Evolutionary conservation across 35 echinoderm and acorn worm genomes (phyloP).

Genomic region (Lytechinus variegatus): DNA sequence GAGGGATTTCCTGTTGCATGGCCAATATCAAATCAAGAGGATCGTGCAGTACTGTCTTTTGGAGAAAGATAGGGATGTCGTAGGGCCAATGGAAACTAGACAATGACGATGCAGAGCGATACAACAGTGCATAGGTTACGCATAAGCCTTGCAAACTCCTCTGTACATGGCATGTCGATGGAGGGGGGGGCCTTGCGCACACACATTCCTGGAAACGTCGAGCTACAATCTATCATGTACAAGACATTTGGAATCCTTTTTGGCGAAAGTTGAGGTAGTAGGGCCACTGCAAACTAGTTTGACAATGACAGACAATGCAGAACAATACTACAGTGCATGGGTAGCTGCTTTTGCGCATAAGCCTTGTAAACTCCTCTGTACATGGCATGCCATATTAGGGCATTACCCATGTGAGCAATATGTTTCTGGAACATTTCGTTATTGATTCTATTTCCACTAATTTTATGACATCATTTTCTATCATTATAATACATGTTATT

Average conservation of each 20-base stretch:
- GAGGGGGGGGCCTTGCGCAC: background rate
- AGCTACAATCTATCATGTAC: conserved; percentile 31
- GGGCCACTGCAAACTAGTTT: background rate
- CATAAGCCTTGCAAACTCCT: background rate
- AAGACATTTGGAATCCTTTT: background rate
- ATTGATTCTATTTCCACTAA: too few relatives aligned
- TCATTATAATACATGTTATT: too few relatives aligned
- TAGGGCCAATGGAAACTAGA: background rate
- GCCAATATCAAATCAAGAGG: conserved; percentile 56
- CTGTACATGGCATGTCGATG: background rate
- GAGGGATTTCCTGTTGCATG: conserved; percentile 65
- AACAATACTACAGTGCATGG: background rate
- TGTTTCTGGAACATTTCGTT: too few relatives aligned
- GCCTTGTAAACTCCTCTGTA: background rate
- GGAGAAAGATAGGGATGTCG: background rate
- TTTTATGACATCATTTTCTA: too few relatives aligned
- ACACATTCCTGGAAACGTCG: background rate
- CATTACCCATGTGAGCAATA: too few relatives aligned
- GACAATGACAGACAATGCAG: conserved; percentile 15
- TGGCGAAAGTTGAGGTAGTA: background rate
- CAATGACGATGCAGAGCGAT: conserved; percentile 4
- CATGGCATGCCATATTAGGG: background rate
- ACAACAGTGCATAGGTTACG: background rate
- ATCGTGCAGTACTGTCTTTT: conserved; percentile 45
- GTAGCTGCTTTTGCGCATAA: background rate